Evolutionary conservation across 2,888 invertebrate species (phyloP).

Genomic region (Cephus runcator): DNA sequence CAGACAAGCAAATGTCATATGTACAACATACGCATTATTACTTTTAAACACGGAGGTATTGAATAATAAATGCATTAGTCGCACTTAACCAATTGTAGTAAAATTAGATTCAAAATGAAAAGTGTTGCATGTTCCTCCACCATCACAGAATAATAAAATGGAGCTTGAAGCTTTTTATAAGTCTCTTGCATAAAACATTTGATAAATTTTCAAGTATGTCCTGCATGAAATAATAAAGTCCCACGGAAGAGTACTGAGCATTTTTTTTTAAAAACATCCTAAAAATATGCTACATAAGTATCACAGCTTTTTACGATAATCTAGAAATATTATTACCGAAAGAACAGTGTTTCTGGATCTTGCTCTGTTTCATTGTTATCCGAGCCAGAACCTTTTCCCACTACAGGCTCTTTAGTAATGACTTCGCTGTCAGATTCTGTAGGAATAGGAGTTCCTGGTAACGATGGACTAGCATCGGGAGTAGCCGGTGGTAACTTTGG

Average conservation of each 20-base stretch:
- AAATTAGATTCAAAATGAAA: neutral
- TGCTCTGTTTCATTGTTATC: constrained; percentile 37
- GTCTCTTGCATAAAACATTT: neutral
- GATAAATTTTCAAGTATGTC: neutral
- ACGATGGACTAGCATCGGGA: constrained; percentile 42
- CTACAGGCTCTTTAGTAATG: constrained; percentile 28
- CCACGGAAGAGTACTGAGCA: neutral
- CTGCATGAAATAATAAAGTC: neutral
- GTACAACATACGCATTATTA: neutral
- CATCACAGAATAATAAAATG: neutral
- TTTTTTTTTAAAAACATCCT: neutral
- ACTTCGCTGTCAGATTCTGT: constrained; percentile 42
- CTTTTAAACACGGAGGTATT: neutral
- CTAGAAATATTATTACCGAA: constrained; percentile 44
- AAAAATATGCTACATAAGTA: neutral
- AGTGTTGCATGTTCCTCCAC: neutral
- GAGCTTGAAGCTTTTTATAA: neutral
- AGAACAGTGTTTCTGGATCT: constrained; percentile 58
- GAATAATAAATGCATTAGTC: neutral
- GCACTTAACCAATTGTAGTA: neutral
- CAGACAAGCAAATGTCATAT: no score
- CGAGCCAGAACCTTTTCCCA: constrained; percentile 30
- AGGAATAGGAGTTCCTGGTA: constrained; percentile 49
- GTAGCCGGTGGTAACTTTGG: constrained; percentile 53
- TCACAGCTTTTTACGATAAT: neutral